Evolutionary conservation across 2,113 vertebrate genomes (phyloP), one percentile per base, ranked within the genome.

Genomic region (Onychostruthus taczanowskii): DNA sequence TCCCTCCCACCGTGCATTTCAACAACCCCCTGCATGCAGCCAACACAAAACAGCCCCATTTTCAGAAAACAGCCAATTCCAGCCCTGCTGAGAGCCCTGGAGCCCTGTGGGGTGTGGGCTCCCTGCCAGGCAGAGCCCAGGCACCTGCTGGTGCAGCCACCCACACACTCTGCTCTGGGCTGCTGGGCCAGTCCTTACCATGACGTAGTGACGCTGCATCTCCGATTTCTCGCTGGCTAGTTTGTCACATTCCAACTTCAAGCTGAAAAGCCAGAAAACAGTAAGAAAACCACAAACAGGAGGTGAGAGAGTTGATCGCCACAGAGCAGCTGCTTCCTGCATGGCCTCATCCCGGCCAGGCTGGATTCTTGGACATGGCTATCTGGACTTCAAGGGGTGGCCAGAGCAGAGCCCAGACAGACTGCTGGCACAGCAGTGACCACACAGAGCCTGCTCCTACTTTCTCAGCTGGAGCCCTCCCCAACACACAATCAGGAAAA

Each of bases 171-270:
- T 23, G 84, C 84, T 61, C 84, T 19, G 8, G 37, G 66, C 66
- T 59, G 66, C 62, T 17, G 16, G 74, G 23, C n/a, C 17, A 1
- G 31, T 46, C 94, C 98, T 98, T 95, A 99, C 99, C 99, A 99
- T 99, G 97, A 99, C 99, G 43, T 99, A 99, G 96, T 99, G 99
- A 95, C 99, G 99, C 95, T 99, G 99, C 99, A 99, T 99, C 98
- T 99, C 99, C 0, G 99, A 99, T 97, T 99, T 99, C 97, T 99
- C 99, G 8, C 99, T 99, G 81, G 99, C 99, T 93, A 99, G 98
- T 94, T 99, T 99, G 97, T 99, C 99, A 87, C 99, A 99, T 94
- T 99, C 99, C 97, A 99, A 96, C 98, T 99, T 99, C 95, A 99
- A 98, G 98, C 99, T 99, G 97, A 26, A 91, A 85, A 87, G 18